Percentiles rank a stretch among this genome's conserved stretches.
These are phyloP conservation scores for Smithornis capensis DNA, from an alignment of 2,113 vertebrate species.

Conservation along the genomic window DNA sequence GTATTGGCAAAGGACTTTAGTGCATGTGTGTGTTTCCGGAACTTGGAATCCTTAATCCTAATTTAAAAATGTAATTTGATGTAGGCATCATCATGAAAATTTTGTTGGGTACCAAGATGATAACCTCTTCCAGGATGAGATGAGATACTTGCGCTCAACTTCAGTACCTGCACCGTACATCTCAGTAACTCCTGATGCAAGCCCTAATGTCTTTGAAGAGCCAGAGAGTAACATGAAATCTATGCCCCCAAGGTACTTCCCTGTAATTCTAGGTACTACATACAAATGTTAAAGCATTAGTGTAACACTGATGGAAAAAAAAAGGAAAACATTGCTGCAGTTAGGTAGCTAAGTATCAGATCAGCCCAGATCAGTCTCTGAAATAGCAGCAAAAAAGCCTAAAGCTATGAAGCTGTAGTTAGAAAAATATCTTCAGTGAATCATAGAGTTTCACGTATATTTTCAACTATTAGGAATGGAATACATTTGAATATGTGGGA, in stretches of 20 bases:
- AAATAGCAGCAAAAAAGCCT: neutral
- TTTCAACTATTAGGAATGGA: neutral
- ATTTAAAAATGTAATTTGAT: slow-evolving; percentile 39
- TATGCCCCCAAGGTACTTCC: slow-evolving; percentile 93
- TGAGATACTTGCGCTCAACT: slow-evolving; percentile 95
- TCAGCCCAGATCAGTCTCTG: neutral
- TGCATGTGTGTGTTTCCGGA: neutral
- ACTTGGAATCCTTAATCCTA: neutral
- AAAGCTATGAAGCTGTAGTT: neutral
- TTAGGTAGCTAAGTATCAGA: neutral
- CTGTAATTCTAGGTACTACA: neutral
- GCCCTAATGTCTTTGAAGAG: slow-evolving; percentile 97
- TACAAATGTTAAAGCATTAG: neutral
- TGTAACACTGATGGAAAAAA: neutral
- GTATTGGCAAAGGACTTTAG: neutral
- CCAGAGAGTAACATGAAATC: slow-evolving; percentile 99
- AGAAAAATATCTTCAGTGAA: neutral
- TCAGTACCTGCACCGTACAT: slow-evolving; percentile 97
- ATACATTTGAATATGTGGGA: neutral
- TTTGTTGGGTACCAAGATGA: slow-evolving; percentile 95
- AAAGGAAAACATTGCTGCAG: neutral
- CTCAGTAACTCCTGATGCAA: slow-evolving; percentile 96
- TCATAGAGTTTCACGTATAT: neutral
- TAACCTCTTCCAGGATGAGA: slow-evolving; percentile 98
- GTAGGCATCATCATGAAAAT: slow-evolving; percentile 96